Conservation (phyloP, 2,797 vertebrate genomes). For the Alca torda region DNA sequence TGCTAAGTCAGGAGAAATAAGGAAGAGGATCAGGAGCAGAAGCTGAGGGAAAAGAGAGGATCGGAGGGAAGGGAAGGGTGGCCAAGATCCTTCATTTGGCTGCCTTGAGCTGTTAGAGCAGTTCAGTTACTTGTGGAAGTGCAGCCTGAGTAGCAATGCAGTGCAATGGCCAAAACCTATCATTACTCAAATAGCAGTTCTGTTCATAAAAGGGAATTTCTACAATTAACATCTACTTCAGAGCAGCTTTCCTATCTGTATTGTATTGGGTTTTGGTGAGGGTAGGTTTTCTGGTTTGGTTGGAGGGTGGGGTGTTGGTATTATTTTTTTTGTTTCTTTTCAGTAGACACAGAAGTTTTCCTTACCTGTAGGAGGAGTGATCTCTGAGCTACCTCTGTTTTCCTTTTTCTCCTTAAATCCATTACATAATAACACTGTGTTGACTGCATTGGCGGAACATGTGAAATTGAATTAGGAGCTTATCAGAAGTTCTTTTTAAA, state of each 20-base stretch:
- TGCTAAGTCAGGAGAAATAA: background rate
- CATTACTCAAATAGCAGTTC: background rate
- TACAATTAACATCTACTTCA: background rate
- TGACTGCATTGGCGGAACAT: background rate
- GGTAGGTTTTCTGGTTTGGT: background rate
- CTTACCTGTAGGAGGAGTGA: background rate
- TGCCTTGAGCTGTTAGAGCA: background rate
- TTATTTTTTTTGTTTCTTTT: background rate
- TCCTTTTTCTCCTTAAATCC: background rate
- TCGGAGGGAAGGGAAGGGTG: background rate
- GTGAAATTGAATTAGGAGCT: background rate
- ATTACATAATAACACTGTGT: background rate
- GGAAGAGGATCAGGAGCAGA: background rate
- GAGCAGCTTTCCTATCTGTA: background rate
- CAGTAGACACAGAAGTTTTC: background rate
- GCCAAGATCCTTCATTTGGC: background rate
- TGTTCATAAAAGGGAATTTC: background rate
- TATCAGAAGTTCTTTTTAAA: background rate
- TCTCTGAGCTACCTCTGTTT: background rate
- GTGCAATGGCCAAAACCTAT: background rate
- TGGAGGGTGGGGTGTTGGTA: background rate
- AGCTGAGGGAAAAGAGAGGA: background rate
- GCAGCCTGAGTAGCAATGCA: background rate
- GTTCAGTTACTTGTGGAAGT: background rate
- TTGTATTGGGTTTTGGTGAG: background rate